Conservation (phyloP, 2,113 vertebrate species). For the Cyprinus carpio region DNA sequence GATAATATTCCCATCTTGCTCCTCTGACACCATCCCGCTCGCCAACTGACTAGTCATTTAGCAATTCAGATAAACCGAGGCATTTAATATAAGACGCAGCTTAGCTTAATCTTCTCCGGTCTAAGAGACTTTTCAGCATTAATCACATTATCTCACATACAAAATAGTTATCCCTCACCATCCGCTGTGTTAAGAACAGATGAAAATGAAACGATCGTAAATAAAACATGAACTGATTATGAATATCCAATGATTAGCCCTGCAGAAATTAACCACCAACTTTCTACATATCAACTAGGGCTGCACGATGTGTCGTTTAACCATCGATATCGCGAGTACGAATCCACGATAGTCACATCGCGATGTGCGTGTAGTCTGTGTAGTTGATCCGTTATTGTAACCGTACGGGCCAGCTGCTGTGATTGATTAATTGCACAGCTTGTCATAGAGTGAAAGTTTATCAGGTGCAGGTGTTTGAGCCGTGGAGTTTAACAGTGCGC, state of each 20-base stretch:
- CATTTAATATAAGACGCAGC: conserved; percentile 22
- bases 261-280: background rate
- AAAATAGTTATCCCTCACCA: background rate
- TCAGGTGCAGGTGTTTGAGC: no score
- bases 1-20: conserved; percentile 1
- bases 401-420: no score
- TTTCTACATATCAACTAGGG: background rate
- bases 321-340: no score
- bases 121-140: conserved; percentile 7
- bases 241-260: background rate
- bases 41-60: background rate
- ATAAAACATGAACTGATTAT: background rate
- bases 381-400: no score
- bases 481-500: no score
- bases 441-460: no score
- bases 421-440: no score
- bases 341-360: no score
- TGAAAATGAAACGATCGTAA: background rate
- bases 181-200: background rate
- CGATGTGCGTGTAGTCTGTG: no score
- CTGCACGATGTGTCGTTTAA: no score
- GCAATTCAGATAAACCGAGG: conserved; percentile 13
- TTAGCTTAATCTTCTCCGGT: background rate
- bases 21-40: conserved; percentile 15
- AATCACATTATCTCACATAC: background rate